Base-by-base conservation (phyloP, 2,113 vertebrate species). In the Macroglossus sobrinus region DNA sequence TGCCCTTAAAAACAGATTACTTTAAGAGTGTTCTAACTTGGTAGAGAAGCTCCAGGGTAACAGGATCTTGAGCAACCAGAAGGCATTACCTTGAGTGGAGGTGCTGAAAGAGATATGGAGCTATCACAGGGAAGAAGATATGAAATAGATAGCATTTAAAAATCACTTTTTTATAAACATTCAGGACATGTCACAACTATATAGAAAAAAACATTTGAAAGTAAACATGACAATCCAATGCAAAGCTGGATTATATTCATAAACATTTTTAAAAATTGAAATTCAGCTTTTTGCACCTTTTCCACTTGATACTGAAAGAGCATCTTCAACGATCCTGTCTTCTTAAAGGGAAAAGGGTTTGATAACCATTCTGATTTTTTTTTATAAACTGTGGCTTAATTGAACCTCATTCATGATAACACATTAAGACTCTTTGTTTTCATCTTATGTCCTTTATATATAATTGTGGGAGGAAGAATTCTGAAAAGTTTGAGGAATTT, bases 401-500 rank as follows among this genome's bases (percentile, higher is more conserved):
- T 75, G 81, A 66, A 91, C 63, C 28, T 93, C 6, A 93, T 91
- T 91, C 68, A 91, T 61, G 63, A 63, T 75, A 75, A 38, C 50
- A 53, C 47, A 15, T 89, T 86, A 86, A 88, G 75, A 82, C 40
- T 68, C 33, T 86, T 50, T 26, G 64, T 94, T 94, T 91, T 28
- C 19, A 75, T 66, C 35, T 61, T 66, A 61, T 76, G 24, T 19
- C 30, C 66, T 5, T 82, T 87, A 57, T 69, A 53, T 68, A n/a
- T 91, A 68, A 68, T 75, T 75, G 28, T 80, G 53, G 50, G 55
- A 82, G 4, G 45, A 93, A 91, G 40, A 91, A 69, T 81, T 81
- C 68, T 94, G n/a, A 87, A 45, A 86, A 86, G 28, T 86, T 75
- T 86, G 38, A 94, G 53, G 35, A 91, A 69, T 96, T 96, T 96